phyloP scores from a whole-genome alignment of 2,888 invertebrate species.

The Scaptomyza parva region DNA sequence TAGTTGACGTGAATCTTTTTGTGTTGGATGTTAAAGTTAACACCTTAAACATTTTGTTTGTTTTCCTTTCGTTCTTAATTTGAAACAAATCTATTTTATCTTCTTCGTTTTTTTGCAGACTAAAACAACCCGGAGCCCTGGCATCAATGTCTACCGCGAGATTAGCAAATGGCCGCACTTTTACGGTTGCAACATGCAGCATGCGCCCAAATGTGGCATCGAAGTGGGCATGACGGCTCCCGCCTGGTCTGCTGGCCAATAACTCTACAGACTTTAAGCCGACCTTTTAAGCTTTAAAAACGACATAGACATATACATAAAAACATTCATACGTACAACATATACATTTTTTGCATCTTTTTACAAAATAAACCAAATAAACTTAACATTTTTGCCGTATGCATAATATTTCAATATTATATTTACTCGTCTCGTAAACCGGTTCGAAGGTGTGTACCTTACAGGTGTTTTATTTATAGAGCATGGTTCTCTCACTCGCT shows the following conservation, averaged over 20 bases:
- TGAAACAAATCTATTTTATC: background rate
- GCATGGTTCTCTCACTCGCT: conserved; percentile 11
- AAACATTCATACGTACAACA: no score
- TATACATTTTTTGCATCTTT: conserved; percentile 7
- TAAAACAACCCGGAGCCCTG: conserved; percentile 85
- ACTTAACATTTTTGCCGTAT: conserved; percentile 7
- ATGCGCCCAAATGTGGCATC: conserved; percentile 78
- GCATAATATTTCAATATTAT: conserved; percentile 26
- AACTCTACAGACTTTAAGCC: conserved; percentile 29
- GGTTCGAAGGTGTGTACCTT: conserved; percentile 43
- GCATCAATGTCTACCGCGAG: conserved; percentile 85
- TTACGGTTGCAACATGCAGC: conserved; percentile 79
- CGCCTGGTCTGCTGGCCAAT: conserved; percentile 77
- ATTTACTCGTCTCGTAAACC: conserved; percentile 35
- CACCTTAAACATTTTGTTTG: background rate
- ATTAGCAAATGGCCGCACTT: conserved; percentile 86
- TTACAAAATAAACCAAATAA: conserved; percentile 37
- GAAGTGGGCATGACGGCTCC: conserved; percentile 79
- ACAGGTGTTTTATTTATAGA: conserved; percentile 56
- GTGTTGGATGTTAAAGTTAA: background rate
- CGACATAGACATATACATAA: background rate
- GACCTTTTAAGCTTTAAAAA: conserved; percentile 36
- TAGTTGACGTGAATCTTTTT: background rate
- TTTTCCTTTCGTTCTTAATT: background rate
- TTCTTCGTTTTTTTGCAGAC: conserved; percentile 81